Evolutionary conservation across 2,888 invertebrate genomes (phyloP).

Genomic region (Acanthoscelides obtectus): DNA sequence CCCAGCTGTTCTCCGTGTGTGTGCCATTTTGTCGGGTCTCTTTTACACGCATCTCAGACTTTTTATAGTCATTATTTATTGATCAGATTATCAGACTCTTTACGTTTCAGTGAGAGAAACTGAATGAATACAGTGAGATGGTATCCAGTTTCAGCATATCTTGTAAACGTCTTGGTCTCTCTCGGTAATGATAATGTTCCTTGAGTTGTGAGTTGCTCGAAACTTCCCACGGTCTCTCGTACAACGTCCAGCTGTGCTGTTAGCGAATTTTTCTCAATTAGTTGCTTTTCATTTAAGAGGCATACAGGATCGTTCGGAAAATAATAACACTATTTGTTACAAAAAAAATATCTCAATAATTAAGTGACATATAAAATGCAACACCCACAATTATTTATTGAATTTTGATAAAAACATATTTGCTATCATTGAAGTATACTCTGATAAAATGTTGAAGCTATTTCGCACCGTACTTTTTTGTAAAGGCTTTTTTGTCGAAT

Average conservation of each 20-base stretch:
- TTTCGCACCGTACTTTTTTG: no score
- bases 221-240: neutral
- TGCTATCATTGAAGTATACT: no score
- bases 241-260: neutral
- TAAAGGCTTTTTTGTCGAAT: no score
- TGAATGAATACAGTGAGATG: neutral
- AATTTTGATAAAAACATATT: no score
- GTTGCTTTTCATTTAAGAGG: no score
- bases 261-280: neutral
- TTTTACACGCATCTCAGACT: neutral
- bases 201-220: neutral
- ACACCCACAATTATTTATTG: no score
- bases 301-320: no score
- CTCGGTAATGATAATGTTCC: neutral
- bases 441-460: no score
- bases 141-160: neutral
- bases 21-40: neutral
- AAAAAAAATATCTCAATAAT: no score
- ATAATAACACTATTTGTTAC: no score
- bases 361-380: no score
- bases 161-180: neutral
- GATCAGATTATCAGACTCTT: neutral
- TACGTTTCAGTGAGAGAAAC: neutral
- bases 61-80: neutral
- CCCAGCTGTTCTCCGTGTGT: neutral